A percentile compares a stretch with the other conserved stretches of the same genome.
These are phyloP conservation scores for Phaenicophaeus curvirostris DNA, from an alignment of 2,797 vertebrate genomes.

Conservation along the genomic window DNA sequence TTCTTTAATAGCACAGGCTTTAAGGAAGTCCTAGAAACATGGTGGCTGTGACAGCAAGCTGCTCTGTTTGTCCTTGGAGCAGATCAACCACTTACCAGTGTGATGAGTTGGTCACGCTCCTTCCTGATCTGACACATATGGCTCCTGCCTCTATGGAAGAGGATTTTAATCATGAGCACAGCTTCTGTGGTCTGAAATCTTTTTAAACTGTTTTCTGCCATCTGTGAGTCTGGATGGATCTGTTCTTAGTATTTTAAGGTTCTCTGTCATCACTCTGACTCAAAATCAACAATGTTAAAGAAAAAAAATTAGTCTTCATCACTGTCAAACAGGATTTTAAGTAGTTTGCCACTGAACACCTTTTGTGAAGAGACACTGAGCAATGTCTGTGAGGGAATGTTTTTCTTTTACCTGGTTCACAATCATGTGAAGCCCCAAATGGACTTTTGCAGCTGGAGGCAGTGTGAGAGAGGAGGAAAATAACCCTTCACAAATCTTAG, in stretches of 20 bases:
- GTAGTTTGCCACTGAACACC: neutral
- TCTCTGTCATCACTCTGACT: neutral
- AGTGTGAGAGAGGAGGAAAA: neutral
- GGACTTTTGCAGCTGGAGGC: neutral
- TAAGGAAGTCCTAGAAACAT: neutral
- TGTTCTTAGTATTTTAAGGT: slow-evolving; percentile 1
- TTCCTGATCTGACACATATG: neutral
- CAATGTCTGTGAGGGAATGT: neutral
- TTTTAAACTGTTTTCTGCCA: neutral
- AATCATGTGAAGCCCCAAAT: neutral
- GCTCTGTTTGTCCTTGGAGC: neutral
- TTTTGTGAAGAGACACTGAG: neutral
- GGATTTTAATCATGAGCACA: neutral
- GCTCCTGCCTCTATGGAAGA: neutral
- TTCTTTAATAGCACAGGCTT: neutral
- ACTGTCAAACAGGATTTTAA: neutral
- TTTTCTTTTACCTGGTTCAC: neutral
- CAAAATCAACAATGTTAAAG: neutral
- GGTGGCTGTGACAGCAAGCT: neutral
- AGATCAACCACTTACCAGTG: neutral
- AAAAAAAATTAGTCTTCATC: neutral
- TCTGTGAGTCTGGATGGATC: neutral
- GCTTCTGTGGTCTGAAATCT: neutral
- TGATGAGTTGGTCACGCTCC: neutral
- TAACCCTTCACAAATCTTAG: neutral